A percentile compares a stretch with the other conserved stretches of the same genome.
phyloP scores from a whole-genome alignment of 2,888 invertebrate genomes.

The Limnephilus lunatus region DNA sequence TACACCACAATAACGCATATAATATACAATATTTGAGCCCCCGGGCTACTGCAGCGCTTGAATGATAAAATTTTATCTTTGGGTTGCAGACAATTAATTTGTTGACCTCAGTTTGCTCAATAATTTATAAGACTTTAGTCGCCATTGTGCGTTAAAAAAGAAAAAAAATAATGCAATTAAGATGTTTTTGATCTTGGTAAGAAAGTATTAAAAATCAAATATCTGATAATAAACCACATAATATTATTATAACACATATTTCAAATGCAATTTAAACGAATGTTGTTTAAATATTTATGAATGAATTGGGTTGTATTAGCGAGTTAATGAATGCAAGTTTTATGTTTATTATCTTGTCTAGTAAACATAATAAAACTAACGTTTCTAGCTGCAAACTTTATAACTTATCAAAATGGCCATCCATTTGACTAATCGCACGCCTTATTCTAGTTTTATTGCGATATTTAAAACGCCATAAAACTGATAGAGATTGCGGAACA shows the following conservation, averaged over 20 bases:
- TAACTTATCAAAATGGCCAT: conserved; percentile 19
- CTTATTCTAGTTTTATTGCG: conserved; percentile 6
- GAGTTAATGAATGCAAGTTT: neutral
- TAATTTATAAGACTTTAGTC: no score
- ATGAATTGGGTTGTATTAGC: neutral
- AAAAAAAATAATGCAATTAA: no score
- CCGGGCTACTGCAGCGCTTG: no score
- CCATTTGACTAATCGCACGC: conserved; percentile 40
- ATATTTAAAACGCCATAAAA: conserved; percentile 33
- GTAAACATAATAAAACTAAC: neutral
- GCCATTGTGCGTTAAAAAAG: no score
- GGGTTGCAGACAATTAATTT: no score
- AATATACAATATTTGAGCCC: no score
- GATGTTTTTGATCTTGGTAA: no score
- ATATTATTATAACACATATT: no score
- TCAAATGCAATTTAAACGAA: neutral
- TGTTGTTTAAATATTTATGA: neutral
- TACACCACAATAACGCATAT: no score
- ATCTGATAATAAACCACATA: neutral
- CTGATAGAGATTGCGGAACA: conserved; percentile 18
- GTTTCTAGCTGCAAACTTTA: neutral
- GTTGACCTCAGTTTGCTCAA: no score
- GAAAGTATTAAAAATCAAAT: neutral
- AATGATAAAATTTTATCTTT: no score
- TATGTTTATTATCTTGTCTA: neutral